Base-by-base conservation (phyloP, 2,797 vertebrate genomes). In the Trematomus bernacchii region DNA sequence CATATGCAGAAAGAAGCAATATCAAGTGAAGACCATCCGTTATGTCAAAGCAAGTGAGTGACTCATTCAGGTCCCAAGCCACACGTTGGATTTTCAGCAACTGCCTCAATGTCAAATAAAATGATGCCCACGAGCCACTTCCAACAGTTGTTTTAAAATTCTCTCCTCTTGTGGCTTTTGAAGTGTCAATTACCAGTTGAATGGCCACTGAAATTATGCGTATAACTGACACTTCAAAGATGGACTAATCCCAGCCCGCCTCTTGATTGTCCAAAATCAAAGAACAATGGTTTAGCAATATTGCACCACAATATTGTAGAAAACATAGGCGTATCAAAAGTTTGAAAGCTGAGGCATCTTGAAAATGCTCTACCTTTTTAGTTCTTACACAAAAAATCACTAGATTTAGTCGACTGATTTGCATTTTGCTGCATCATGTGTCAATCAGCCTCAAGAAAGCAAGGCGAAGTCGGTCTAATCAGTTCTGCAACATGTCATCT, bases 381-480 rank as follows among this genome's bases (percentile, higher is more conserved):
- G 33, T 68, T 87, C 53, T 68, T 63, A 57, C 54, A 66, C 71
- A 86, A 79, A 86, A 76, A 66, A 81, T 72, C 71, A 76, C 16
- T 52, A 70, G n/a, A 71, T 73, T 71, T 79, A 58, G 62, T 60
- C 0, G 2, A 11, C 50, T 80, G 6, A 87, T 91, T 86, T 75
- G 74, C 73, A 88, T 85, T 79, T 66, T 74, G 67, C 66, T 42
- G 77, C 71, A 69, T 81, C 75, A 60, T 66, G 57, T 80, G 74
- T 86, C 87, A 90, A 85, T 87, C 83, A 85, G 65, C 77, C 65
- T 53, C 23, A 42, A 69, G 54, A 66, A 64, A 61, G 54, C 52
- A 46, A 10, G 23, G 66, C 82, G 51, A 77, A 87, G 71, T 77
- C 65, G 23, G 51, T 37, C 62, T 76, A 83, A 87, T 87, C 87